Percentiles rank a stretch among this genome's conserved stretches.
Evolutionary conservation across 2,888 invertebrate genomes (phyloP).

Genomic region (Cephalotes varians): DNA sequence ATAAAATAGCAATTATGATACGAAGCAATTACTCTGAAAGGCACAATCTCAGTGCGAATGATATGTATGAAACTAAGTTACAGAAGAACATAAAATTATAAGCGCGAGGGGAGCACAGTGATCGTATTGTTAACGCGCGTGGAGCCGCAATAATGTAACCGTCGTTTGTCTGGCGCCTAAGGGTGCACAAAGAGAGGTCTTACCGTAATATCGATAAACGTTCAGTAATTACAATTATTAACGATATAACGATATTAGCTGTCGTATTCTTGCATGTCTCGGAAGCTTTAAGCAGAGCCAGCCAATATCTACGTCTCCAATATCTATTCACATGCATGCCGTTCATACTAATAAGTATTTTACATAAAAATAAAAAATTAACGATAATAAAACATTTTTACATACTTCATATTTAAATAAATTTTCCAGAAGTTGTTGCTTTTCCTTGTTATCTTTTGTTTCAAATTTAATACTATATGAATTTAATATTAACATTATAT

Average conservation of each 20-base stretch:
- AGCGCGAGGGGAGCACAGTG: conserved; percentile 58
- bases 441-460: neutral
- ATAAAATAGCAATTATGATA: neutral
- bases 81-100: conserved; percentile 19
- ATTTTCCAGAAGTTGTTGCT: neutral
- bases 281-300: neutral
- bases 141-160: conserved; percentile 62
- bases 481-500: too few species aligned
- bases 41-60: conserved; percentile 10
- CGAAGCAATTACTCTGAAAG: conserved; percentile 9
- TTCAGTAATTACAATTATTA: conserved; percentile 55
- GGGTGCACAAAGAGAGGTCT: conserved; percentile 59
- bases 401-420: neutral
- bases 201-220: conserved; percentile 54
- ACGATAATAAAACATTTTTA: neutral
- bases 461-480: neutral
- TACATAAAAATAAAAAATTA: neutral
- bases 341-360: neutral
- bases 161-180: conserved; percentile 64
- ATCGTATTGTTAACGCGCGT: conserved; percentile 63
- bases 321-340: neutral
- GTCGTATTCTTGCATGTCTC: conserved; percentile 3
- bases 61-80: conserved; percentile 17
- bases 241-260: neutral
- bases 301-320: neutral